These are phyloP conservation scores for Molorchus minor DNA, from an alignment of 2,888 invertebrate genomes.

Conservation along the genomic window DNA sequence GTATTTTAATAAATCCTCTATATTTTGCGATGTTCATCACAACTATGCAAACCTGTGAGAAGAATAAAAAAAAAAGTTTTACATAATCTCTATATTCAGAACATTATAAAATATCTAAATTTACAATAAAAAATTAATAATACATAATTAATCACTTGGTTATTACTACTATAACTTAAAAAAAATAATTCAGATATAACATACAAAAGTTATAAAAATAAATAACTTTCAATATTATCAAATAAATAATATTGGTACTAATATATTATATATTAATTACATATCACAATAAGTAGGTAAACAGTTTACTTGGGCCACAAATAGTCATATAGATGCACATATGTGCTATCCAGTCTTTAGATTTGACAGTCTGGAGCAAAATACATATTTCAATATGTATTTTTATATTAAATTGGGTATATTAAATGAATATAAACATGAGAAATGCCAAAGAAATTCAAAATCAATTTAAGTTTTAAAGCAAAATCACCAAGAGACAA, in stretches of 20 bases:
- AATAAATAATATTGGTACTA: slow-evolving; percentile 29
- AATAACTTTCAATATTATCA: slow-evolving; percentile 34
- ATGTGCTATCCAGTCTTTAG: background rate
- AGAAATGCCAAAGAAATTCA: too few relatives aligned
- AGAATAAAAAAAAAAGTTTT: background rate
- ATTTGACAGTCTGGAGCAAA: background rate
- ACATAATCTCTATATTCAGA: background rate
- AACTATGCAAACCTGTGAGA: too few relatives aligned
- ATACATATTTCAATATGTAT: background rate
- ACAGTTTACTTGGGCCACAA: slow-evolving; percentile 31
- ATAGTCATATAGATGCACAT: background rate
- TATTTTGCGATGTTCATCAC: too few relatives aligned
- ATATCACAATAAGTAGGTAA: slow-evolving; percentile 48
- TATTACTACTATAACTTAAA: slow-evolving; percentile 11
- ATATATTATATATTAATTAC: slow-evolving; percentile 33
- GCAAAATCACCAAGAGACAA: too few relatives aligned
- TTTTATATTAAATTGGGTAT: too few relatives aligned
- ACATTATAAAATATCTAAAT: slow-evolving; percentile 18
- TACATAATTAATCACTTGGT: slow-evolving; percentile 6
- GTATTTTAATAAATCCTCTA: too few relatives aligned
- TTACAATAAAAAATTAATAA: slow-evolving; percentile 19
- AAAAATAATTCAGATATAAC: slow-evolving; percentile 23
- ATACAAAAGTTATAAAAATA: slow-evolving; percentile 43
- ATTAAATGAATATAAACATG: too few relatives aligned
- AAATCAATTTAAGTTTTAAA: too few relatives aligned